These are phyloP conservation scores for Drosophila funebris DNA, from an alignment of 1,140 invertebrate species.

Conservation along the genomic window DNA sequence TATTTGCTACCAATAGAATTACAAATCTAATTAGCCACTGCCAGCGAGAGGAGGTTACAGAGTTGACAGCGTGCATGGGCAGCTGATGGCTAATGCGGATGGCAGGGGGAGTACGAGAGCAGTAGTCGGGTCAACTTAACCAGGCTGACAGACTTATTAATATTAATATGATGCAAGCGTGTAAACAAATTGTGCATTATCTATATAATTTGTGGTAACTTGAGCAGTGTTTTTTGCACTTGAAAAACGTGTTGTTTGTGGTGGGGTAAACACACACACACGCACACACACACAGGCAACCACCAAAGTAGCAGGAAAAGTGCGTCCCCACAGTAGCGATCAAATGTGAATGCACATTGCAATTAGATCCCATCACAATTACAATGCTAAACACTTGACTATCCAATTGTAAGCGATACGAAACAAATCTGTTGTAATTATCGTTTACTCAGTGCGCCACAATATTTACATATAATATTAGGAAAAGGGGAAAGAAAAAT, in stretches of 20 bases:
- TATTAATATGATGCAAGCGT: constrained; percentile 70
- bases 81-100: background rate
- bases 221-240: constrained; percentile 68
- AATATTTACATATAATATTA: background rate
- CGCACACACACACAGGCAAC: too few relatives aligned
- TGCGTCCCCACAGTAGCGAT: constrained; percentile 29
- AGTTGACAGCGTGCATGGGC: constrained; percentile 9
- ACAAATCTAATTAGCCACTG: constrained; percentile 75
- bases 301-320: constrained; percentile 31
- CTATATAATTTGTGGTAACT: constrained; percentile 72
- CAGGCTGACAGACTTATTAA: constrained; percentile 54
- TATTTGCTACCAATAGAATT: constrained; percentile 64
- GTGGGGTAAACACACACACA: constrained; percentile 68
- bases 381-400: constrained; percentile 28
- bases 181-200: constrained; percentile 71
- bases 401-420: constrained; percentile 15
- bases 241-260: constrained; percentile 65
- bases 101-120: background rate
- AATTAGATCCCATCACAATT: constrained; percentile 37
- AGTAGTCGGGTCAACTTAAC: background rate
- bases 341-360: background rate
- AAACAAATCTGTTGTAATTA: constrained; percentile 40
- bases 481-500: background rate
- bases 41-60: background rate
- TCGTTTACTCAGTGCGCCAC: constrained; percentile 8